These are phyloP conservation scores for Dyspetes luteomarginatus DNA, from an alignment of 2,888 invertebrate genomes.

Conservation along the genomic window DNA sequence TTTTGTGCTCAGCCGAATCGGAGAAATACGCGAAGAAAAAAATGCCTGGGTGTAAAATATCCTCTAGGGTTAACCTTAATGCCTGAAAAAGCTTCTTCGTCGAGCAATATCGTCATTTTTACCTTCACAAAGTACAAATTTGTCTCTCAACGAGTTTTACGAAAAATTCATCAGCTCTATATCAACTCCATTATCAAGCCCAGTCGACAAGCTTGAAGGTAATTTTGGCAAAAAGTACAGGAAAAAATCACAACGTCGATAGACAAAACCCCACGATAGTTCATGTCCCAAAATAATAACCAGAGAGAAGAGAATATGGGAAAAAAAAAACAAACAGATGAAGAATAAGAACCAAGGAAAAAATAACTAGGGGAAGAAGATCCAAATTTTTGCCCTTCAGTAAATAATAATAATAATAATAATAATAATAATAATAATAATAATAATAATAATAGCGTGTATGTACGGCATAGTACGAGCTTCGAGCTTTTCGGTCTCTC, in stretches of 20 bases:
- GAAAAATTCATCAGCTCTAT: neutral
- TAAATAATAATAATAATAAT: too few species aligned
- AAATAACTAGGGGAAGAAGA: neutral
- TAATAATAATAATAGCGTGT: conserved; percentile 6
- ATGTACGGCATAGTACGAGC: neutral
- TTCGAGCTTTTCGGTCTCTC: conserved; percentile 43
- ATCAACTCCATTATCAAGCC: neutral
- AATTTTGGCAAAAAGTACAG: neutral
- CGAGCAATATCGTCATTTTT: too few species aligned
- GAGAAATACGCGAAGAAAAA: too few species aligned
- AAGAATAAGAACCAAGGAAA: neutral
- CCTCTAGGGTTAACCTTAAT: too few species aligned
- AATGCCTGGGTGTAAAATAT: too few species aligned
- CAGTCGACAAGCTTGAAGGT: neutral
- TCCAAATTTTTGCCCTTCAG: conserved; percentile 35
- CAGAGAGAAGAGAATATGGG: conserved; percentile 14
- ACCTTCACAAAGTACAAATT: neutral
- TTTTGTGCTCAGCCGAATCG: too few species aligned
- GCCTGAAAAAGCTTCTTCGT: too few species aligned
- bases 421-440: too few species aligned
- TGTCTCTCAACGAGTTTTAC: neutral
- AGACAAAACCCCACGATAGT: neutral
- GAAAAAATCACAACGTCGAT: neutral
- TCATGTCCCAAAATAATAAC: neutral
- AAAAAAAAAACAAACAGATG: conserved; percentile 26